Base-by-base conservation (phyloP, 2,888 invertebrate genomes). In the Sisyra nigra region DNA sequence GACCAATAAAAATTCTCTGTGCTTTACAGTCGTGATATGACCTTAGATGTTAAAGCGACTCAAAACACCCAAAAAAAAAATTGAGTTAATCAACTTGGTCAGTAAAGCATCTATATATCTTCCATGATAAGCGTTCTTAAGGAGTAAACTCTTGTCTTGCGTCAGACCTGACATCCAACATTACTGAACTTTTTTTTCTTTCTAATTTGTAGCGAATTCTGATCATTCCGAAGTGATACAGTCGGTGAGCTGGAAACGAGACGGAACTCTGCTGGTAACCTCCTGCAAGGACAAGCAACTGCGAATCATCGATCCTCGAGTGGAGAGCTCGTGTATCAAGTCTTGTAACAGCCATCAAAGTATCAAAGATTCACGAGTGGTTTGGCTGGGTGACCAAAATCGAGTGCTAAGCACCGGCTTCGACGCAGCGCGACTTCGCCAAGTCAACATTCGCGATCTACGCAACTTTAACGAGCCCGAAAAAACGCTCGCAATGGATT, bases 261-360 rank as follows among this genome's bases (percentile, higher is more conserved):
- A 91, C 57, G 94, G 94, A 8, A 72, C 72, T 41, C 66, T 74
- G 2, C 56, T 94, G 42, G 86, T 84, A 5, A 88, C 91, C 1
- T 85, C 91, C 1, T 86, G 88, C 62, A 93, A 92, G 62, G 96
- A 96, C 61, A 87, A 88, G 59, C 80, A 80, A 61, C 72, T 94
- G 1, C 74, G 92, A 42, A 74, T 94, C 31, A 68, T 88, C 51
- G 91, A 94, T 63, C 91, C 92, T 0, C 68, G 88, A 29, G 69
- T 72, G 18, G 62, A 69, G 24, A 68, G 68, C 1, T 63, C 75
- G 0, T 75, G 80, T 45, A 61, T 75, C 41, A 68, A 71, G 53
- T 67, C 71, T 3, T 75, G 79, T 1, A 75, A 76, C 52, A 87
- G 88, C 54, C 91, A 92, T 63, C 85, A 85, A 59, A 88, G 83